phyloP scores from a whole-genome alignment of 2,113 vertebrate genomes.

The Mesoclemmys tuberculata region DNA sequence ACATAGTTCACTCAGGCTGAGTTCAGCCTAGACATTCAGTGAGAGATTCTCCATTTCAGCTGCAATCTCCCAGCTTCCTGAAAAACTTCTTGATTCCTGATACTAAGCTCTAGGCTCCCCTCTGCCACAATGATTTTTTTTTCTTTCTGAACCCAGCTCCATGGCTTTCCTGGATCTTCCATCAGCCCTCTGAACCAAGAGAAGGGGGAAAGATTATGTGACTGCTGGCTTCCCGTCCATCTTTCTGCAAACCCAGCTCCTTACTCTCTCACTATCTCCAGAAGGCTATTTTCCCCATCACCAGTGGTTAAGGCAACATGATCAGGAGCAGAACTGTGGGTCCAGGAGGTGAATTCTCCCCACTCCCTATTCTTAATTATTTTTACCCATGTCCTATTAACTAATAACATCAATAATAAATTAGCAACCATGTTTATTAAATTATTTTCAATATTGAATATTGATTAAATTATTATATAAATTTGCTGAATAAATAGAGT shows the following conservation, averaged over 20 bases:
- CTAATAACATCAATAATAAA: conserved; percentile 70
- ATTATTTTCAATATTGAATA: conserved; percentile 75
- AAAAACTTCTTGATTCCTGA: background rate
- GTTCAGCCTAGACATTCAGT: accelerated
- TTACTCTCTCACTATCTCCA: background rate
- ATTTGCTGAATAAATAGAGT: conserved; percentile 61
- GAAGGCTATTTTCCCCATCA: conserved; percentile 9
- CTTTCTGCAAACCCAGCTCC: background rate
- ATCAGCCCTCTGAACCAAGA: background rate
- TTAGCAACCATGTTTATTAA: conserved; percentile 67
- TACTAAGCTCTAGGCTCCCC: background rate
- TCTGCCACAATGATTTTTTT: background rate
- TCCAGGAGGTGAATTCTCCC: background rate
- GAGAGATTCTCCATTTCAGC: background rate
- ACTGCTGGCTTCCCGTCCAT: background rate
- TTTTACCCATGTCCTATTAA: conserved; percentile 45
- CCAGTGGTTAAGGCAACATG: background rate
- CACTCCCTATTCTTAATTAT: conserved; percentile 34
- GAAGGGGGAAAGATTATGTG: accelerated
- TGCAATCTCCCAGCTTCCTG: background rate
- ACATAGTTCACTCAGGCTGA: background rate
- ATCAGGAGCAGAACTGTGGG: background rate
- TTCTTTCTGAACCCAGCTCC: background rate
- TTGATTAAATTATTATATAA: conserved; percentile 72
- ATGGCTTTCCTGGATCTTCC: background rate